Evolutionary conservation across 2,888 invertebrate genomes (phyloP), one percentile per base, ranked within the genome.

Genomic region (Sminthurides aquaticus): DNA sequence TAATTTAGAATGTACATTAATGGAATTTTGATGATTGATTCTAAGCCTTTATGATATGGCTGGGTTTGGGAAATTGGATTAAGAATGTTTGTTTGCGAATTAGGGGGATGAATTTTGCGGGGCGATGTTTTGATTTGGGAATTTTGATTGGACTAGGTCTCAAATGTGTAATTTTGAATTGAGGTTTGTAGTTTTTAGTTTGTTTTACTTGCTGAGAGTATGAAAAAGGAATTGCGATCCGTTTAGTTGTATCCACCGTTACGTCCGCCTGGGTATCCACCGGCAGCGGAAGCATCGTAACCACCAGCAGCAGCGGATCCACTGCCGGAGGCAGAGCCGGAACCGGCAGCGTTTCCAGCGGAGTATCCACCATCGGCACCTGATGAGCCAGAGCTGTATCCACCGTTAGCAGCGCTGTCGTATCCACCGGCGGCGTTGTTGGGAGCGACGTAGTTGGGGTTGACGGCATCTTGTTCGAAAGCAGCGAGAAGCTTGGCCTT

Each of bases 371-470:
- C 48, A 5, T 34, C 26, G 20, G 27, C 27, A 3, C 34, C 61
- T 2, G 15, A 20, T 11, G 22, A 60, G 11, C 49, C 49, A 26
- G 43, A 43, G 18, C 11, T 11, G 20, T 52, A 52, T 8, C 52
- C 52, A 5, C 52, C 52, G 22, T 15, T 52, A 34, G 43, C 43
- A 34, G 8, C 43, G 43, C 43, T 34, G 15, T 34, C 43, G n/a
- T n/a, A n/a, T n/a, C n/a, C n/a, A n/a, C n/a, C n/a, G 15, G 43
- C 43, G 15, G 15, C 8, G 43, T 34, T 34, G 52, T 22, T 52
- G 18, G 52, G 52, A 22, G 52, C 52, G 22, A 52, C 52, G 52
- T 52, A 52, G 52, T 52, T 52, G 52, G 52, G 52, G 52, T 52
- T 52, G 52, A 52, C 22, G 22, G 52, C 52, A 22, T 8, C 8